phyloP scores from a whole-genome alignment of 2,113 vertebrate genomes.

The Anolis sagrei region DNA sequence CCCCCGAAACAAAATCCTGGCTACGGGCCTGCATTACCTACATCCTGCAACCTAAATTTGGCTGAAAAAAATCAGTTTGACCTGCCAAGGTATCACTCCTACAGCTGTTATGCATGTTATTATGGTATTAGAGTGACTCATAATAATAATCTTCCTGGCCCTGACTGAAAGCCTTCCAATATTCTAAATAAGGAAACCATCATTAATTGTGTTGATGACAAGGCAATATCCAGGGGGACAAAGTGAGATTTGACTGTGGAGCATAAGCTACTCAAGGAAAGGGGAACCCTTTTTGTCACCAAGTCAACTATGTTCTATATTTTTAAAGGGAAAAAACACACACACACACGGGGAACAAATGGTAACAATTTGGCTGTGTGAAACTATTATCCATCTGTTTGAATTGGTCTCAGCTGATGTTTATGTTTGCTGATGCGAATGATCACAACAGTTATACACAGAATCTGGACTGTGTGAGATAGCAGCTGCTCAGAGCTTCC shows the following conservation, averaged over 20 bases:
- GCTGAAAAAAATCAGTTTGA: constrained; percentile 68
- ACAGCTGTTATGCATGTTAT: constrained; percentile 71
- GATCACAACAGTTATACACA: constrained; percentile 44
- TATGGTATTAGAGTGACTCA: constrained; percentile 69
- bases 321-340: neutral
- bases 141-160: constrained; percentile 68
- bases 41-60: constrained; percentile 66
- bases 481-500: constrained; percentile 18
- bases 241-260: constrained; percentile 2
- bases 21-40: too few species aligned
- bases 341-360: constrained; percentile 12
- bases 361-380: constrained; percentile 44
- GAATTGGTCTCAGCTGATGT: constrained; percentile 35
- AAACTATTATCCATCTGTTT: constrained; percentile 36
- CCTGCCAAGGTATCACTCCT: constrained; percentile 69
- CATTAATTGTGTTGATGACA: constrained; percentile 58
- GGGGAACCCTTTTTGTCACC: constrained; percentile 8
- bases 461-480: constrained; percentile 29
- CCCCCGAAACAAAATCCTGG: too few species aligned
- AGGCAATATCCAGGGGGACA: constrained; percentile 45
- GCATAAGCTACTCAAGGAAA: neutral
- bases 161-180: constrained; percentile 38
- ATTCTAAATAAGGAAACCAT: constrained; percentile 44
- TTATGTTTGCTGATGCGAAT: constrained; percentile 52
- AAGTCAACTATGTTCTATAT: constrained; percentile 30